Percentiles rank a stretch among this genome's conserved stretches.
Evolutionary conservation across 2,797 vertebrate species (phyloP).

Genomic region (Perodicticus potto): DNA sequence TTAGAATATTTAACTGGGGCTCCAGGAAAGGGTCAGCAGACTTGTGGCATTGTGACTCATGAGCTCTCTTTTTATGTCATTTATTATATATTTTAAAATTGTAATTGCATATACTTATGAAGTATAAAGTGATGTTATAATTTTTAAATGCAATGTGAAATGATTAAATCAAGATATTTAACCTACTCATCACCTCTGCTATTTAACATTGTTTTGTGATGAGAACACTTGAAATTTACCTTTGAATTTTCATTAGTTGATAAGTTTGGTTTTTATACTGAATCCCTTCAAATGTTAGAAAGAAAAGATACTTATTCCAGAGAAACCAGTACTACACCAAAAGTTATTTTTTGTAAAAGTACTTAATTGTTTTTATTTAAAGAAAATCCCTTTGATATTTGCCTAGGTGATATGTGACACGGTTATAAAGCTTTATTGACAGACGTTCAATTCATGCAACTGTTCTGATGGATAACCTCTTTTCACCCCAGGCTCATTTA

Average conservation of each 20-base stretch:
- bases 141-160: background rate
- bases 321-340: background rate
- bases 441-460: background rate
- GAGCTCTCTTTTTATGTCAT: background rate
- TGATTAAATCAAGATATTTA: background rate
- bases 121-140: background rate
- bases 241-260: background rate
- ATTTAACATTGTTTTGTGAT: background rate
- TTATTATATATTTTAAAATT: too few relatives aligned
- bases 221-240: background rate
- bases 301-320: background rate
- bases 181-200: background rate
- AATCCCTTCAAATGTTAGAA: background rate
- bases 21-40: background rate
- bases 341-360: background rate
- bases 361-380: background rate
- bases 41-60: background rate
- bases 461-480: background rate
- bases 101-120: background rate
- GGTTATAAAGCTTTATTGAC: background rate
- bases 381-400: background rate
- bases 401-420: background rate
- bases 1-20: background rate
- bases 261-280: background rate
- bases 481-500: background rate